Percentiles rank a stretch among this genome's conserved stretches.
These are phyloP conservation scores for Phoenicopterus ruber DNA, from an alignment of 2,113 vertebrate genomes.

Conservation along the genomic window DNA sequence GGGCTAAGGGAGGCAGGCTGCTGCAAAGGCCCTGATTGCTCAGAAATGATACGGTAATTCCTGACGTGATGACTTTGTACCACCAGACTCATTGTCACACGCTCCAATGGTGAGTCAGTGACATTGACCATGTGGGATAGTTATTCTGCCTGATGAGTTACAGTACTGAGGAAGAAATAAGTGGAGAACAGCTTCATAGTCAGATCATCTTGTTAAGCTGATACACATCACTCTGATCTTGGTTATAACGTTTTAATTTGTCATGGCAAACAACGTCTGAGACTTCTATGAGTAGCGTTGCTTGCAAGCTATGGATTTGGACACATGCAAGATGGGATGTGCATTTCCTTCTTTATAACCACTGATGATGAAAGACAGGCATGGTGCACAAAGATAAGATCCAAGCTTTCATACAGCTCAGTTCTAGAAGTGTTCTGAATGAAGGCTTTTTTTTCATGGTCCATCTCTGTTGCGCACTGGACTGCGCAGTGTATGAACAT, in stretches of 20 bases:
- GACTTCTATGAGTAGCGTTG: background rate
- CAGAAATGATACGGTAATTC: background rate
- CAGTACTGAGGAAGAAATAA: background rate
- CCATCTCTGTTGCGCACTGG: background rate
- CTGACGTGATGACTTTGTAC: background rate
- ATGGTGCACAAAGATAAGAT: background rate
- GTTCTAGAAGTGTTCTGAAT: background rate
- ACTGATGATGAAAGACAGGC: background rate
- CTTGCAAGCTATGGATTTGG: background rate
- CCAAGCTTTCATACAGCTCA: background rate
- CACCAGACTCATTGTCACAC: background rate
- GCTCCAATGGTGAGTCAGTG: background rate
- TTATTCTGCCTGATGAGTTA: background rate
- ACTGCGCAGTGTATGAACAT: background rate
- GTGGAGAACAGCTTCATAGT: background rate
- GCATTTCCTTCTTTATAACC: background rate
- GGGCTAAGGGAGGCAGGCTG: background rate
- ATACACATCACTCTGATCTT: background rate
- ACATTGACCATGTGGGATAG: background rate
- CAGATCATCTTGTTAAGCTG: background rate
- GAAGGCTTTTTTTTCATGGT: background rate
- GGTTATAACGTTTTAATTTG: background rate
- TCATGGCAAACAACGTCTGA: background rate
- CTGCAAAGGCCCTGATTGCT: background rate
- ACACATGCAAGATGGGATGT: accelerated